Evolutionary conservation across 2,113 vertebrate genomes (phyloP).

Genomic region (Lycaon pictus): DNA sequence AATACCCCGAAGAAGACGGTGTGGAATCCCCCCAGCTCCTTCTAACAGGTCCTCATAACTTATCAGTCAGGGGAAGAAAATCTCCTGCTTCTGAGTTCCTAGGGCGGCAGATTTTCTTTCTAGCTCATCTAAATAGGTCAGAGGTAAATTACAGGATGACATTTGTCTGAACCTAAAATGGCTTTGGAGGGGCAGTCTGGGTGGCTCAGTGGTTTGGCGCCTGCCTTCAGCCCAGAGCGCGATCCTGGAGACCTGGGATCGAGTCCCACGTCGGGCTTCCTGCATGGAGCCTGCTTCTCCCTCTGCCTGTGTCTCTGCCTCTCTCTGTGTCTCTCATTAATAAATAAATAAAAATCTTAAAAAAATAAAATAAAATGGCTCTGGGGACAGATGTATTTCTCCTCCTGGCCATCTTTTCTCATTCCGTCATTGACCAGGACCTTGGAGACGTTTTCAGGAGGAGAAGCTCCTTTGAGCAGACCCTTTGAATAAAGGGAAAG

Average conservation of each 20-base stretch:
- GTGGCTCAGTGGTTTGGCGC: no score
- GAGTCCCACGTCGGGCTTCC: no score
- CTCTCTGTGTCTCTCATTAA: no score
- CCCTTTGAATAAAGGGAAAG: constrained; percentile 35
- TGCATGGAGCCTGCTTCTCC: no score
- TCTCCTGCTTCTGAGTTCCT: not conserved
- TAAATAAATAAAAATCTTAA: no score
- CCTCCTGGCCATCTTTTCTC: not conserved
- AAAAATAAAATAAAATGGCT: not conserved
- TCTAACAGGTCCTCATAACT: not conserved
- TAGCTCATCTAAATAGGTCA: constrained; percentile 16
- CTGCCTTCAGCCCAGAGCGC: no score
- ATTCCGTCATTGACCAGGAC: not conserved
- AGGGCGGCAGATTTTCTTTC: not conserved
- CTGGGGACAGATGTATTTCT: not conserved
- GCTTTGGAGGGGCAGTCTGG: not conserved
- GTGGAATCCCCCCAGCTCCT: not conserved
- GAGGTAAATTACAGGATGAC: not conserved
- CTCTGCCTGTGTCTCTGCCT: no score
- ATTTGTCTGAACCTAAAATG: not conserved
- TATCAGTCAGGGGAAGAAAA: not conserved
- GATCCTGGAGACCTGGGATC: no score
- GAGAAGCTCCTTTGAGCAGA: constrained; percentile 44
- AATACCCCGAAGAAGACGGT: not conserved
- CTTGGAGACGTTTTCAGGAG: not conserved